These are phyloP conservation scores for Pseudobourletiella spinata DNA, from an alignment of 1,140 invertebrate genomes.

Conservation along the genomic window DNA sequence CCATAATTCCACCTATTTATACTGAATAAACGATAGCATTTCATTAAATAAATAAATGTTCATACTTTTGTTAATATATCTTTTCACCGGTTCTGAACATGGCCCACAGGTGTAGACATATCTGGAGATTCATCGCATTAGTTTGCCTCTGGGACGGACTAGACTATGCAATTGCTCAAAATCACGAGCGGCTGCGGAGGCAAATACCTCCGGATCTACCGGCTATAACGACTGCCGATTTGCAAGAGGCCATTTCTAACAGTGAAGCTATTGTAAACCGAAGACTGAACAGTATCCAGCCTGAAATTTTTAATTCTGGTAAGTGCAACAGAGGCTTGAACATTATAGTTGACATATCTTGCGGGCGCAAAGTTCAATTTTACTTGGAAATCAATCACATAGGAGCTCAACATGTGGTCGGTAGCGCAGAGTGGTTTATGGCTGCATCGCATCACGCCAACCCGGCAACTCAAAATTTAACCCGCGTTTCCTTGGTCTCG, in stretches of 20 bases:
- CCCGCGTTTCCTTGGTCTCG: constrained; percentile 44
- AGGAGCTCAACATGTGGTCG: constrained; percentile 42
- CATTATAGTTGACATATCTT: not conserved
- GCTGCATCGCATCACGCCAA: constrained; percentile 45
- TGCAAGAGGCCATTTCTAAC: constrained; percentile 38
- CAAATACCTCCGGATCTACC: constrained; percentile 33
- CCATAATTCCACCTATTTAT: no score
- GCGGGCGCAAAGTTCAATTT: not conserved
- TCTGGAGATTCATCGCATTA: no score
- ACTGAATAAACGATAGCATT: no score
- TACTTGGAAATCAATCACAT: not conserved
- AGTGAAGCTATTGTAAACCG: constrained; percentile 39
- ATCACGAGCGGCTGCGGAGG: not conserved
- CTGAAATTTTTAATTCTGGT: constrained; percentile 41
- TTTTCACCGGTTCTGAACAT: no score
- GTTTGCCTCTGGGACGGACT: no score
- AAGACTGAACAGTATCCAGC: constrained; percentile 40
- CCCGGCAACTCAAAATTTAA: constrained; percentile 45
- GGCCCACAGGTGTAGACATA: no score
- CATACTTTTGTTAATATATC: no score
- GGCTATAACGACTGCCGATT: constrained; percentile 39
- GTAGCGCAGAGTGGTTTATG: constrained; percentile 47
- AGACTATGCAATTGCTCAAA: no score
- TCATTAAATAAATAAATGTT: no score
- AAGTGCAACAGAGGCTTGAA: not conserved